Evolutionary conservation across 2,797 vertebrate species (phyloP).

Genomic region (Crax fasciolata): DNA sequence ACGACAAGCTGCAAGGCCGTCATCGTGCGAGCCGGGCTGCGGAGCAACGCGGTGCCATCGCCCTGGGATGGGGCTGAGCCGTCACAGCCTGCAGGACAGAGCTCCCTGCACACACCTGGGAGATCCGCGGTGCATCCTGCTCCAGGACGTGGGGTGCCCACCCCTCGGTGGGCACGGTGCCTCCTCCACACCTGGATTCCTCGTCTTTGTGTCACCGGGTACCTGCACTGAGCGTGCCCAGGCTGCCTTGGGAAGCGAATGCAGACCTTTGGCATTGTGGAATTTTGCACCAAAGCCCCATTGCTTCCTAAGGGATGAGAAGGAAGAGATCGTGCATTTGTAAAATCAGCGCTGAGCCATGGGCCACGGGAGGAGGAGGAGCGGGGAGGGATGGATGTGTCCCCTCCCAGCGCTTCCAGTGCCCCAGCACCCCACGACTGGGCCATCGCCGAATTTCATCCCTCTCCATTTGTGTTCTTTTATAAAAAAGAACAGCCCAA

Average conservation of each 20-base stretch:
- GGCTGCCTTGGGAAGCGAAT: slow-evolving; percentile 10
- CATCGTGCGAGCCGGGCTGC: background rate
- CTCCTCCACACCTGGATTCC: slow-evolving; percentile 59
- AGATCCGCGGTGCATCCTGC: background rate
- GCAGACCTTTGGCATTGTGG: slow-evolving; percentile 4
- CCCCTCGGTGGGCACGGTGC: background rate
- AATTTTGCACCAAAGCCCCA: slow-evolving; percentile 46
- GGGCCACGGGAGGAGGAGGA: background rate
- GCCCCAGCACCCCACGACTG: background rate
- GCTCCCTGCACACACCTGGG: background rate
- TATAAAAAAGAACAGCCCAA: too few species aligned
- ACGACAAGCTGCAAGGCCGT: slow-evolving; percentile 2
- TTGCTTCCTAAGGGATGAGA: slow-evolving; percentile 87
- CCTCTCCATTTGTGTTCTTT: background rate
- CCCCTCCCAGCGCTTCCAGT: background rate
- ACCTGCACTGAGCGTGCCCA: background rate
- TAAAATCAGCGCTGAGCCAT: background rate
- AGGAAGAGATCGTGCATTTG: slow-evolving; percentile 65
- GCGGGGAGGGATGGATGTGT: too few species aligned
- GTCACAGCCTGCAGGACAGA: background rate
- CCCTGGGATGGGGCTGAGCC: background rate
- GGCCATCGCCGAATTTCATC: slow-evolving; percentile 37
- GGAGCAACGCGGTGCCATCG: background rate
- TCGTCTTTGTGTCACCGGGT: background rate
- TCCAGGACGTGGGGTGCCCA: background rate